phyloP scores from a whole-genome alignment of 2,888 invertebrate genomes.

The Pachliopta kotzebuea region DNA sequence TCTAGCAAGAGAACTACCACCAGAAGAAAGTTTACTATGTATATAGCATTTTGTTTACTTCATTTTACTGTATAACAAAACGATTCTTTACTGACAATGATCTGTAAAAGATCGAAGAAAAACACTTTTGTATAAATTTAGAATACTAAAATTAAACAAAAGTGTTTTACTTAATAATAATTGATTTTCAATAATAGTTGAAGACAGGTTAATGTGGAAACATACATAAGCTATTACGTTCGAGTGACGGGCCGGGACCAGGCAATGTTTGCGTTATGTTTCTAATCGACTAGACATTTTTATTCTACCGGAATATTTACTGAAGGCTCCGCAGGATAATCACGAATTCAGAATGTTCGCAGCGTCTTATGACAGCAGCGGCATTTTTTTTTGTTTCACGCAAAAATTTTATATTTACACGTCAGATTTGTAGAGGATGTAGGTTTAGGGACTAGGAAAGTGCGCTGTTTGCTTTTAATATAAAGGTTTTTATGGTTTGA shows the following conservation, averaged over 20 bases:
- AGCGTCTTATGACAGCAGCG: not conserved
- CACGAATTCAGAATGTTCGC: constrained; percentile 5
- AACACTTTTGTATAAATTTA: too few relatives aligned
- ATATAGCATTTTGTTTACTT: too few relatives aligned
- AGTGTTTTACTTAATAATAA: too few relatives aligned
- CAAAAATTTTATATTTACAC: constrained; percentile 17
- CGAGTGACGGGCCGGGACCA: not conserved
- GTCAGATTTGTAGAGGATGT: constrained; percentile 21
- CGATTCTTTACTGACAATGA: too few relatives aligned
- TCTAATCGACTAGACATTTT: constrained; percentile 3
- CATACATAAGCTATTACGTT: not conserved
- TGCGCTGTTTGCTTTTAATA: not conserved
- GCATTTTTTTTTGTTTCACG: constrained; percentile 6
- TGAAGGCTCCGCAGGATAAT: constrained; percentile 2
- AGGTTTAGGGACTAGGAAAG: constrained; percentile 8
- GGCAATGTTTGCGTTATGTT: constrained; percentile 6
- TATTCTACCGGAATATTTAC: constrained; percentile 8
- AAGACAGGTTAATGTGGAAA: too few relatives aligned
- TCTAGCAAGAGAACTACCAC: too few relatives aligned
- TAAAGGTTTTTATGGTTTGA: not conserved
- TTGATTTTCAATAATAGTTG: too few relatives aligned
- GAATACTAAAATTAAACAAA: too few relatives aligned
- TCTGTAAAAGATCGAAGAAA: too few relatives aligned
- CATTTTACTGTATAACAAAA: too few relatives aligned
- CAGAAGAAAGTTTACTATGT: too few relatives aligned